Percentiles rank a stretch among this genome's conserved stretches.
Evolutionary conservation across 2,113 vertebrate genomes (phyloP).

Genomic region (Pollachius pollachius): DNA sequence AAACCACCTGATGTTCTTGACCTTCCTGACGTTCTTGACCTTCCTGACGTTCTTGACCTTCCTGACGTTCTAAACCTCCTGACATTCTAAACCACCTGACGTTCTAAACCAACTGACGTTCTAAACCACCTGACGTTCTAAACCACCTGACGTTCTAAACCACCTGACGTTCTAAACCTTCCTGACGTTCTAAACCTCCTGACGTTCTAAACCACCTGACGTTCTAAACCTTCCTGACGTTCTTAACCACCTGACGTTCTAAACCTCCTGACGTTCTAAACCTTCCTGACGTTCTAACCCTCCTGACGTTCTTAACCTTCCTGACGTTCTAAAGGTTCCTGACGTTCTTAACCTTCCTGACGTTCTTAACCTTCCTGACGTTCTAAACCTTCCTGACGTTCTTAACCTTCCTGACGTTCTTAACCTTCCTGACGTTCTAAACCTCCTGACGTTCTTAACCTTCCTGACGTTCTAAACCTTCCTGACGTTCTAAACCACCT

Average conservation of each 20-base stretch:
- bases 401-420: no score
- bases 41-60: neutral
- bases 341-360: neutral
- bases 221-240: neutral
- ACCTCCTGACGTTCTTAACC: neutral
- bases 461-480: no score
- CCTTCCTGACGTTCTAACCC: no score
- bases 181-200: neutral
- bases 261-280: neutral
- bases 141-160: slow-evolving; percentile 14
- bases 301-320: neutral
- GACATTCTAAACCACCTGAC: slow-evolving; percentile 19
- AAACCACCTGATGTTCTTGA: neutral
- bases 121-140: no score
- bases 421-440: neutral
- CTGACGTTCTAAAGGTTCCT: no score
- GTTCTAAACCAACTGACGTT: neutral
- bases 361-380: neutral
- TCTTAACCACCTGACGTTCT: slow-evolving; percentile 19
- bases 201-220: no score
- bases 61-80: no score
- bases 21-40: no score
- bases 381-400: no score
- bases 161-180: neutral
- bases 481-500: neutral